phyloP scores from a whole-genome alignment of 1,140 invertebrate species.

The Archivesica marissinica region DNA sequence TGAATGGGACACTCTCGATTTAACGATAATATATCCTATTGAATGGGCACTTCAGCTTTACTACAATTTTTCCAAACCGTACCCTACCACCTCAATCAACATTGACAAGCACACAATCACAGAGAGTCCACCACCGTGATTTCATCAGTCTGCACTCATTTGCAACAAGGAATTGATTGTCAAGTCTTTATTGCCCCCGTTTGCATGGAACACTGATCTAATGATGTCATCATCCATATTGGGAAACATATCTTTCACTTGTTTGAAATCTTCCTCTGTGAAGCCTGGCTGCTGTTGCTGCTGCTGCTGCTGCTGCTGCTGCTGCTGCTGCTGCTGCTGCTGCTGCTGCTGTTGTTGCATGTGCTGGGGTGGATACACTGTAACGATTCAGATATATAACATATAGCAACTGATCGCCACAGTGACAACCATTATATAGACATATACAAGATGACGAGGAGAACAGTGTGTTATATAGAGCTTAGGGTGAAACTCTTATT shows the following conservation, averaged over 20 bases:
- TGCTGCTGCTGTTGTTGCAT: conserved; percentile 57
- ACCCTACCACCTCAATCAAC: too few relatives aligned
- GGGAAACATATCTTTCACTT: conserved; percentile 98
- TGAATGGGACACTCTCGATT: too few relatives aligned
- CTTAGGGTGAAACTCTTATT: too few relatives aligned
- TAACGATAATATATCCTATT: too few relatives aligned
- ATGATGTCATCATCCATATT: conserved; percentile 96
- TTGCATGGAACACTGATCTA: conserved; percentile 94
- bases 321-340: conserved; percentile 76
- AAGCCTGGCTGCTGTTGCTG: conserved; percentile 83
- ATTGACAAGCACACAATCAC: too few relatives aligned
- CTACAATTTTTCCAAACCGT: too few relatives aligned
- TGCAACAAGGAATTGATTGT: conserved; percentile 96
- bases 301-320: conserved; percentile 55
- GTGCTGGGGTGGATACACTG: conserved; percentile 64
- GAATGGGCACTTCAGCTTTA: too few relatives aligned
- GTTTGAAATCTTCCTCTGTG: conserved; percentile 91
- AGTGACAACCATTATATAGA: background rate
- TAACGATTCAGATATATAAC: too few relatives aligned
- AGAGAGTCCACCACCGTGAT: background rate
- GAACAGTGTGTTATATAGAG: too few relatives aligned
- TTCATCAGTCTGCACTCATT: conserved; percentile 78
- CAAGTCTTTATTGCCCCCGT: conserved; percentile 94
- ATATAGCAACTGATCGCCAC: too few relatives aligned
- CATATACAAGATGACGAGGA: too few relatives aligned